A percentile compares a stretch with the other conserved stretches of the same genome.
phyloP scores from a whole-genome alignment of 2,797 vertebrate genomes.

The Phalloptychus januarius region DNA sequence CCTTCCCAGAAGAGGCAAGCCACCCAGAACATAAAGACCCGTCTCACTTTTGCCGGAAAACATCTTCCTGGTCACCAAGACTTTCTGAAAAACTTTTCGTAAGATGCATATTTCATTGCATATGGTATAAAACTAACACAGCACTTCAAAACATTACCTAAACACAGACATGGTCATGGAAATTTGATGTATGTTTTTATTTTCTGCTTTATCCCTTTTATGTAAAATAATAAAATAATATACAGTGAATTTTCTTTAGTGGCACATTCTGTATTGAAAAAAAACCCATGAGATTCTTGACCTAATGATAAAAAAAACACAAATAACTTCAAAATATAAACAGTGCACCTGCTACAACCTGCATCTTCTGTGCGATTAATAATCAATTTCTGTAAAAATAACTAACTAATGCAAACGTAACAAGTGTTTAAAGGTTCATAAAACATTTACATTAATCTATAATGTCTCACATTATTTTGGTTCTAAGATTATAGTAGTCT shows the following conservation, averaged over 20 bases:
- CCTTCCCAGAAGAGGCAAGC: background rate
- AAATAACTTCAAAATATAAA: background rate
- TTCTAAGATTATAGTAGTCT: background rate
- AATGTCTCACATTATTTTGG: background rate
- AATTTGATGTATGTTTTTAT: background rate
- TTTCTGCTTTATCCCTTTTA: too few species aligned
- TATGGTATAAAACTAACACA: background rate
- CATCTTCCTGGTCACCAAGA: background rate
- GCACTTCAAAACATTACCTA: background rate
- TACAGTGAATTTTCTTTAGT: background rate
- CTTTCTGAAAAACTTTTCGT: background rate
- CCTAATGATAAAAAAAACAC: background rate
- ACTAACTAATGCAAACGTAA: background rate
- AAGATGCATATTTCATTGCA: background rate
- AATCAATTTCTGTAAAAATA: background rate
- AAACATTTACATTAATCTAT: background rate
- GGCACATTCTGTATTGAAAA: background rate
- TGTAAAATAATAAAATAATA: background rate
- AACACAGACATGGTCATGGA: background rate
- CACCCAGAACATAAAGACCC: background rate
- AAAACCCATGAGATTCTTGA: background rate
- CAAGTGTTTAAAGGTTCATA: background rate
- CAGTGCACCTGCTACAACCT: background rate
- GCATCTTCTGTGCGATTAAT: background rate
- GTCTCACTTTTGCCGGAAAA: background rate